Evolutionary conservation across 2,113 vertebrate species (phyloP).

Genomic region (Phocoena sinus): DNA sequence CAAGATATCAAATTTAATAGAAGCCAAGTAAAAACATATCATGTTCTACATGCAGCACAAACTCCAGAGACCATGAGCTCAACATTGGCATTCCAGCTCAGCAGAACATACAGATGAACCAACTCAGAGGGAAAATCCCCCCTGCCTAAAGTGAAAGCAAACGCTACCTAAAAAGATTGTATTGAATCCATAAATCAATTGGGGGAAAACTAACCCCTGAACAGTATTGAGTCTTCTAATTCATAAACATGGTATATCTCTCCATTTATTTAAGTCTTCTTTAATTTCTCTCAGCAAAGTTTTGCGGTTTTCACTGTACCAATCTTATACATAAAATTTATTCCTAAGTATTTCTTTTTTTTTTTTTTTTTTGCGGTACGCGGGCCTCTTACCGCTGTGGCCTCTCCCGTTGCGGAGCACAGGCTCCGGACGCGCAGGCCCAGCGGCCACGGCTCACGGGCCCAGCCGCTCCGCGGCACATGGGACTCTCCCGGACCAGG

Average conservation of each 20-base stretch:
- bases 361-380: no score
- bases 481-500: no score
- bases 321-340: not conserved
- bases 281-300: not conserved
- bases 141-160: not conserved
- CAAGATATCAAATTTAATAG: not conserved
- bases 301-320: not conserved
- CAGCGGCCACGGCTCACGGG: no score
- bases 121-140: not conserved
- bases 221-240: not conserved
- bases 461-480: no score
- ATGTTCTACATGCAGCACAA: not conserved
- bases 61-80: not conserved
- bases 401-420: no score
- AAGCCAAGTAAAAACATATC: not conserved
- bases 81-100: not conserved
- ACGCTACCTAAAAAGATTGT: not conserved
- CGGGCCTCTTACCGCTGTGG: no score
- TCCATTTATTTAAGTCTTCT: not conserved
- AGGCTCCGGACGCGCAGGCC: no score
- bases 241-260: not conserved
- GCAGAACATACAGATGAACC: not conserved
- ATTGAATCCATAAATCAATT: not conserved
- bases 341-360: not conserved
- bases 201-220: not conserved